Evolutionary conservation across 2,113 vertebrate species (phyloP).

Genomic region (Embiotoca jacksoni): DNA sequence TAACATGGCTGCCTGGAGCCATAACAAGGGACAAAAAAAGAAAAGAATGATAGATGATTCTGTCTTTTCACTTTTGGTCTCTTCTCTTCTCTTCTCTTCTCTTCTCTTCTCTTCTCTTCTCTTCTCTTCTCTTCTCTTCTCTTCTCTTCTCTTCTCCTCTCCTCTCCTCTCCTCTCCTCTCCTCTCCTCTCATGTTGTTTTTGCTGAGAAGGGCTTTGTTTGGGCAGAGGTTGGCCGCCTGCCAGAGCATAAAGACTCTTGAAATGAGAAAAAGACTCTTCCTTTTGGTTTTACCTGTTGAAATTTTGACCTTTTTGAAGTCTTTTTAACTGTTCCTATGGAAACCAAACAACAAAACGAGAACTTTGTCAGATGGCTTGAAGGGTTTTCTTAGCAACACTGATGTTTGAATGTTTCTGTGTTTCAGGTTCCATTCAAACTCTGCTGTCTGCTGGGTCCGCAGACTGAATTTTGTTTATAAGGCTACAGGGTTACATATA

Average conservation of each 20-base stretch:
- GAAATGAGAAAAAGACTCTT: constrained; percentile 61
- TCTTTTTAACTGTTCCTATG: constrained; percentile 79
- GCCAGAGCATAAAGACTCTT: constrained; percentile 56
- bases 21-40: constrained; percentile 40
- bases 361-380: constrained; percentile 49
- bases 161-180: constrained; percentile 10
- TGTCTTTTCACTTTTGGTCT: background rate
- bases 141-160: background rate
- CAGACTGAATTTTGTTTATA: constrained; percentile 20
- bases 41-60: constrained; percentile 4
- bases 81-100: background rate
- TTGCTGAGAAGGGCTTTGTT: constrained; percentile 41
- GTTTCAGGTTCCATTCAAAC: constrained; percentile 54
- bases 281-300: constrained; percentile 70
- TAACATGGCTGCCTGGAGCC: constrained; percentile 61
- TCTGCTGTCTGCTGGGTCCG: constrained; percentile 32
- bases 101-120: constrained; percentile 2
- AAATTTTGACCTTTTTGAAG: constrained; percentile 72
- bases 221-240: constrained; percentile 32
- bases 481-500: constrained; percentile 58
- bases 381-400: constrained; percentile 59
- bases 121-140: background rate
- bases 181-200: constrained; percentile 31
- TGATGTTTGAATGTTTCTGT: constrained; percentile 59
- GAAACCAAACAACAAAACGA: constrained; percentile 70